A percentile compares a stretch with the other conserved stretches of the same genome.
phyloP scores from a whole-genome alignment of 2,888 invertebrate genomes.

The Acronicta psi region DNA sequence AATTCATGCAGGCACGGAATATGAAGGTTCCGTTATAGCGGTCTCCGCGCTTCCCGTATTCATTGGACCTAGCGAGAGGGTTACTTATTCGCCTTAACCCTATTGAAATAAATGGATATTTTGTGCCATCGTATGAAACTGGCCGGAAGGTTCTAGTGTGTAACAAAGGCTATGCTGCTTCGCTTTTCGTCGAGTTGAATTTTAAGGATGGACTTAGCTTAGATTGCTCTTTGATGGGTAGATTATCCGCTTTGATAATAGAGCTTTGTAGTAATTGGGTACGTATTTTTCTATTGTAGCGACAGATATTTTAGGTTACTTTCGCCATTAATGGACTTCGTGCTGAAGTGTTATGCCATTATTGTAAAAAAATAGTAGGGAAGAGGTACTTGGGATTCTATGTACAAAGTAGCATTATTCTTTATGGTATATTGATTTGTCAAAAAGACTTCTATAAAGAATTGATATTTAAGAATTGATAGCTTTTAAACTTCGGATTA shows the following conservation, averaged over 20 bases:
- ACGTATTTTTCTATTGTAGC: slow-evolving; percentile 12
- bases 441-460: too few relatives aligned
- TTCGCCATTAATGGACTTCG: background rate
- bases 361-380: background rate
- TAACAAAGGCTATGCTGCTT: slow-evolving; percentile 42
- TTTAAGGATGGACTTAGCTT: slow-evolving; percentile 9
- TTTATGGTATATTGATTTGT: too few relatives aligned
- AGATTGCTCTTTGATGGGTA: background rate
- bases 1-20: slow-evolving; percentile 39
- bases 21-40: slow-evolving; percentile 52
- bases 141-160: slow-evolving; percentile 44
- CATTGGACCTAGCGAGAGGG: slow-evolving; percentile 44
- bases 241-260: slow-evolving; percentile 9
- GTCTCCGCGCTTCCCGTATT: slow-evolving; percentile 48
- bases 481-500: too few relatives aligned
- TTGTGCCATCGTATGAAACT: slow-evolving; percentile 52
- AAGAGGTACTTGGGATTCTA: too few relatives aligned
- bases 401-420: too few relatives aligned
- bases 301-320: background rate
- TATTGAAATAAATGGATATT: slow-evolving; percentile 61
- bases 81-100: slow-evolving; percentile 48
- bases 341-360: background rate
- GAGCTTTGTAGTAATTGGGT: slow-evolving; percentile 21
- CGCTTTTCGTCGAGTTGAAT: slow-evolving; percentile 18
- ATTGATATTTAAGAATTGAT: too few relatives aligned